Base-by-base conservation (phyloP, 1,140 invertebrate species). In the Danaus melanippus region DNA sequence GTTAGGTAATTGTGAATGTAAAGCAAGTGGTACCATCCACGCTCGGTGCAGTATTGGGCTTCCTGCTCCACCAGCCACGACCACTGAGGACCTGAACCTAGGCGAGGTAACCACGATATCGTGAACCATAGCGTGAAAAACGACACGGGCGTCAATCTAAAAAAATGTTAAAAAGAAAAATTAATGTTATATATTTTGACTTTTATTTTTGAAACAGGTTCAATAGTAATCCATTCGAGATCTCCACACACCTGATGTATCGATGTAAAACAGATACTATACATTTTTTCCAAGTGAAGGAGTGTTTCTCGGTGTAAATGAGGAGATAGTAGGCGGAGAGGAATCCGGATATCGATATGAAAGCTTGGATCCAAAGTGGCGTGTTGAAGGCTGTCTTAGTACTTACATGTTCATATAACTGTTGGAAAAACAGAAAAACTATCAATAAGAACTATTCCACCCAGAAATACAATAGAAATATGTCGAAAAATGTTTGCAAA, bases 311-410 rank as follows among this genome's bases (percentile, higher is more conserved):
- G 0, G 66, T 47, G 11, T 59, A 64, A n/a, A 82, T 61, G 10
- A 84, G 65, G 0, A 61, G 39, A 1, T 73, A 53, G 58, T 79
- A 84, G 1, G 79, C 60, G 0, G 71, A 76, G 5, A 82, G 67
- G 61, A 80, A 84, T 0, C 75, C 81, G 0, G 79, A 75, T 15
- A 82, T 70, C 0, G 77, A 72, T 67, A 84, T 80, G 71, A 84
- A 84, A 0, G 70, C 73, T 56, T 84, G 81, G 46, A 84, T 56
- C 77, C 79, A 80, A 3, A 82, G 50, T 6, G 81, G 77, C 0
- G 77, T 71, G 62, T 79, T 84, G 47, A 84, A 53, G 4, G 76
- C 59, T 7, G 62, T 42, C 46, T 80, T 73, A 62, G 73, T 74
- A 0, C 51, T 60, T 12, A 81, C 66, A 9, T 71, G 52, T 42